Percentiles rank a stretch among this genome's conserved stretches.
Conservation (phyloP, 64 coral and sea anemone genomes). For the Actinia equina region DNA sequence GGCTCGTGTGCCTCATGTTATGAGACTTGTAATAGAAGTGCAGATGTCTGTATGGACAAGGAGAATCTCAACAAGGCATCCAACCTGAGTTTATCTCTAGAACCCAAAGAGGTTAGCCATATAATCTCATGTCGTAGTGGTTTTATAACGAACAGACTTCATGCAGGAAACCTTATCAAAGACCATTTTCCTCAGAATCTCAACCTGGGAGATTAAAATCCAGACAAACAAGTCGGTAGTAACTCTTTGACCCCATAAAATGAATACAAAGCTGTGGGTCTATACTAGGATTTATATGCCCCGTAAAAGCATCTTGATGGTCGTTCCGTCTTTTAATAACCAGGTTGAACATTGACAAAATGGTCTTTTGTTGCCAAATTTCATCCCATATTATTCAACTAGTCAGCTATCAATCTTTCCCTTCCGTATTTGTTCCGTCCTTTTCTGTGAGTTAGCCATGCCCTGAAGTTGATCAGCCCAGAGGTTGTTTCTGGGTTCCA, state of each 20-base stretch:
- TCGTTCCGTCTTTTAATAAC: no score
- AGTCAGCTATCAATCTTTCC: neutral
- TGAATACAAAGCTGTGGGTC: no score
- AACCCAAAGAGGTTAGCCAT: slow-evolving; percentile 38
- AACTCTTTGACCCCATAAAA: no score
- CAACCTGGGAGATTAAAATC: no score
- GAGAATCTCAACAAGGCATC: slow-evolving; percentile 15
- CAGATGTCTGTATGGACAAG: slow-evolving; percentile 67
- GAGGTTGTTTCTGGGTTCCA: neutral
- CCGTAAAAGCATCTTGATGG: no score
- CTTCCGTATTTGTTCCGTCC: neutral
- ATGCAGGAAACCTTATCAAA: no score
- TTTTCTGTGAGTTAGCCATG: neutral
- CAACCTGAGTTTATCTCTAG: slow-evolving; percentile 40
- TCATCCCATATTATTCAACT: neutral
- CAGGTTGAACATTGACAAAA: no score
- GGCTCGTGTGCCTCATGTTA: slow-evolving; percentile 75
- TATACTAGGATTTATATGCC: neutral
- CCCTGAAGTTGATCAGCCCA: neutral
- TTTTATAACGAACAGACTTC: no score
- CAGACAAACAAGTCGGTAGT: no score
- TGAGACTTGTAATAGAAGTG: slow-evolving; percentile 62
- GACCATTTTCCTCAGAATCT: no score
- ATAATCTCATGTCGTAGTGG: neutral
- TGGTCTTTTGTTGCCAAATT: neutral